These are phyloP conservation scores for Lomographa bimaculata DNA, from an alignment of 2,888 invertebrate genomes.

Conservation along the genomic window DNA sequence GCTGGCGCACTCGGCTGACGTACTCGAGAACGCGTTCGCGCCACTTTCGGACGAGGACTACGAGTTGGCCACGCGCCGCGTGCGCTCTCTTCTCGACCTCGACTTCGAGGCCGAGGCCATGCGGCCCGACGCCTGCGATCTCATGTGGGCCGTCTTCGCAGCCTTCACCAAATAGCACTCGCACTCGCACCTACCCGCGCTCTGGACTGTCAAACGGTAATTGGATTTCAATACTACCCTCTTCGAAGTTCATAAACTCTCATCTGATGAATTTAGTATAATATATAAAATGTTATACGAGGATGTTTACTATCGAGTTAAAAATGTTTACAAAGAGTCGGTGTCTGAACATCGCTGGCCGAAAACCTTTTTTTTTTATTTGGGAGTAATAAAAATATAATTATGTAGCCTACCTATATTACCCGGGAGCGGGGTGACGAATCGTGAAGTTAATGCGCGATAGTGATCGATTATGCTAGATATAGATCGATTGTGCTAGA, in stretches of 20 bases:
- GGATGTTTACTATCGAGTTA: slow-evolving; percentile 1
- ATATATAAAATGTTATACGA: not conserved
- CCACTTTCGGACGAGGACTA: slow-evolving; percentile 98
- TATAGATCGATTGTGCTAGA: too few relatives aligned
- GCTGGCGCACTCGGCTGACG: slow-evolving; percentile 98
- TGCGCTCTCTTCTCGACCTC: slow-evolving; percentile 96
- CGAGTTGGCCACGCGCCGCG: slow-evolving; percentile 98
- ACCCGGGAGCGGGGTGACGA: too few relatives aligned
- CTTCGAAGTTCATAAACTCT: slow-evolving; percentile 35
- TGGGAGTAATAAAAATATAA: too few relatives aligned
- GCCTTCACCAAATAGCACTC: slow-evolving; percentile 96
- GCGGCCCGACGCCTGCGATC: slow-evolving; percentile 95
- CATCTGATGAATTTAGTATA: slow-evolving; percentile 34
- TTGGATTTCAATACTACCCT: slow-evolving; percentile 35
- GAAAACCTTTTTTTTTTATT: too few relatives aligned
- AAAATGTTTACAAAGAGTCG: too few relatives aligned
- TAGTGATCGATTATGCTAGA: too few relatives aligned
- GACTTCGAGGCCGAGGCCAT: slow-evolving; percentile 98
- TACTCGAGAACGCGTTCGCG: slow-evolving; percentile 99
- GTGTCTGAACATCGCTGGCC: too few relatives aligned
- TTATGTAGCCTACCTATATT: too few relatives aligned
- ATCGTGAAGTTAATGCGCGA: too few relatives aligned
- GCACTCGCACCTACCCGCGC: slow-evolving; percentile 37
- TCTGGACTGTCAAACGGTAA: slow-evolving; percentile 37
- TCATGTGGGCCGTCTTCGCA: slow-evolving; percentile 99